Conservation (phyloP, 2,888 invertebrate species). For the Hydropsyche betteni region DNA sequence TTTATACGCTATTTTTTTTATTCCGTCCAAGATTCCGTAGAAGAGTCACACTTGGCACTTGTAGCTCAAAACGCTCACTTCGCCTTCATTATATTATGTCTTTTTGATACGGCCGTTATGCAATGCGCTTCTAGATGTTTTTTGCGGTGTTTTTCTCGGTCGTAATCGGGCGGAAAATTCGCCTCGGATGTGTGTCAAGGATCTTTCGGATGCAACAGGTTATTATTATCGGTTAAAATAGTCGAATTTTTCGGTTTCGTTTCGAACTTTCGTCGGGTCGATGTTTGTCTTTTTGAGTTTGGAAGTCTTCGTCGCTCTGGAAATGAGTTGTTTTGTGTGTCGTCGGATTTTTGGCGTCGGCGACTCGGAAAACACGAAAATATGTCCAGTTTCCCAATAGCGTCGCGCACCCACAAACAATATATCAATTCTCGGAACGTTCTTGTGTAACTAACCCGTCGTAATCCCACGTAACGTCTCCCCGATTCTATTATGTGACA, state of each 20-base stretch:
- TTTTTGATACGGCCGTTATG: conserved; percentile 15
- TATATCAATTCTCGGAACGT: conserved; percentile 37
- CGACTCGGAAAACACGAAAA: conserved; percentile 28
- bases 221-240: too few species aligned
- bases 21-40: conserved; percentile 13
- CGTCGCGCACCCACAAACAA: conserved; percentile 31
- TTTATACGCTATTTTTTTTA: background rate
- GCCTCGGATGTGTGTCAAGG: background rate
- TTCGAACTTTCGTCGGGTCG: too few species aligned
- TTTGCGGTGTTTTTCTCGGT: background rate
- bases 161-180: background rate
- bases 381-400: conserved; percentile 35
- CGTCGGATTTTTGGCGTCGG: conserved; percentile 13
- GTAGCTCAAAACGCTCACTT: background rate
- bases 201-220: background rate
- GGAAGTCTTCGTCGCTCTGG: too few species aligned
- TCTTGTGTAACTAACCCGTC: conserved; percentile 34
- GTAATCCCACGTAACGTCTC: conserved; percentile 23
- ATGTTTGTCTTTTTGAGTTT: too few species aligned
- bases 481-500: background rate
- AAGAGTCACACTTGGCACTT: conserved; percentile 27
- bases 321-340: too few species aligned
- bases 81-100: conserved; percentile 11
- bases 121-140: conserved; percentile 1
- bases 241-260: too few species aligned